Conservation (phyloP, 1,140 invertebrate genomes). For the Orchesella cincta region DNA sequence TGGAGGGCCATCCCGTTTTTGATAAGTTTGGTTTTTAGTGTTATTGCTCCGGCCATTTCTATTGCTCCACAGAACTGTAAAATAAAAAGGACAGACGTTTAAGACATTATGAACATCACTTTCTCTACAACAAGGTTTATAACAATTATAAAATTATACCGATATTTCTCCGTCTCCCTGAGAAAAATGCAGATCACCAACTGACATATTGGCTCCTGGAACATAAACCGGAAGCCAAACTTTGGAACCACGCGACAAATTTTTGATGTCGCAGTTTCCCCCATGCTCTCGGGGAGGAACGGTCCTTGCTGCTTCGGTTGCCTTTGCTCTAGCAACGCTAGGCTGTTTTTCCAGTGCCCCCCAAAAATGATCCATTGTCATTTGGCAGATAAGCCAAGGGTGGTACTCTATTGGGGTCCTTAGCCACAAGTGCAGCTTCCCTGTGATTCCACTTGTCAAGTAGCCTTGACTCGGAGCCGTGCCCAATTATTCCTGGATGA, state of each 20-base stretch:
- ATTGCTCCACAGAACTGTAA: conserved; percentile 45
- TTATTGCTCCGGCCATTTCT: conserved; percentile 43
- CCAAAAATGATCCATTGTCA: conserved; percentile 33
- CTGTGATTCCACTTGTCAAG: conserved; percentile 40
- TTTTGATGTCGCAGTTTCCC: conserved; percentile 47
- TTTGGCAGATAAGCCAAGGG: conserved; percentile 31
- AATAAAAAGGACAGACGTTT: background rate
- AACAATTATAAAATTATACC: conserved; percentile 16
- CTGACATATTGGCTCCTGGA: conserved; percentile 38
- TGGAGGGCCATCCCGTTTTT: conserved; percentile 28
- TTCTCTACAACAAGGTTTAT: background rate
- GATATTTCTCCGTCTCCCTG: conserved; percentile 46
- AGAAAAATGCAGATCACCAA: conserved; percentile 46
- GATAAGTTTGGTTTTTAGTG: conserved; percentile 35
- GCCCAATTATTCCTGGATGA: conserved; percentile 43
- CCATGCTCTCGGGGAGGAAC: conserved; percentile 44
- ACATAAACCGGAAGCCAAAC: conserved; percentile 44
- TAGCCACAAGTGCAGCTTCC: conserved; percentile 33
- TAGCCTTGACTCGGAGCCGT: conserved; percentile 32
- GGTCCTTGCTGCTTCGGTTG: conserved; percentile 35
- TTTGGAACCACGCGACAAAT: conserved; percentile 42
- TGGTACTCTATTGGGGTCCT: conserved; percentile 15
- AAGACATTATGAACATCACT: background rate
- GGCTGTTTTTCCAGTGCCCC: conserved; percentile 32
- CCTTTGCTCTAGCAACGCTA: conserved; percentile 19